Base-by-base conservation (phyloP, 2,888 invertebrate species). In the Aphidius colemani region DNA sequence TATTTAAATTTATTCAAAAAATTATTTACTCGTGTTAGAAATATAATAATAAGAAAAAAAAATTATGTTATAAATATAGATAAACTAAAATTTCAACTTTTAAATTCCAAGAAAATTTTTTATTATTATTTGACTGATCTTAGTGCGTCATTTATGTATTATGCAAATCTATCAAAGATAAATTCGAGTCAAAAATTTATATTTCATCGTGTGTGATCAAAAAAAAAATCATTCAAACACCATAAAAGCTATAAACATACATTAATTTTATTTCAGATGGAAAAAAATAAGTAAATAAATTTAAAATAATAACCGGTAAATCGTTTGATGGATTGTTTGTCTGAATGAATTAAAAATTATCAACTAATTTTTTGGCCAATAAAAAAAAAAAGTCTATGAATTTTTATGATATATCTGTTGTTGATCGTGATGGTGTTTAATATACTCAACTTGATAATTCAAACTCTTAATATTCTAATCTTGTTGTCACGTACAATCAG, bases 381-480 rank as follows among this genome's bases (percentile, higher is more conserved):
- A 4, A 7, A 18, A 11, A 30, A 59, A 18, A 51, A 40, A 48
- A 43, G 44, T 59, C 50, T 41, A 59, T 59, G 13, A 51, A 59
- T 50, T 43, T 30, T 30, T 49, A 50, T 41, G 18, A 41, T 40
- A 30, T 51, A 10, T 70, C 1, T 18, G 13, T 18, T 18, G 71
- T 71, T 69, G 71, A 68, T 69, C 68, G 70, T 69, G 72, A 75
- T 73, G 73, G 74, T 72, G 67, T 69, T 61, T 69, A 71, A 44
- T 43, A 60, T 44, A 43, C 51, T 60, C 44, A 53, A 60, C 60
- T 60, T 53, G 45, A 44, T 79, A 78, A 78, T 78, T 75, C 75
- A 79, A 75, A 79, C 78, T 78, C 61, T 78, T 79, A 78, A 78
- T 79, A 79, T 79, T 79, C 79, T 70, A 73, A 69, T 67, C 72